phyloP scores from a whole-genome alignment of 2,113 vertebrate genomes.

The Prionailurus bengalensis region DNA sequence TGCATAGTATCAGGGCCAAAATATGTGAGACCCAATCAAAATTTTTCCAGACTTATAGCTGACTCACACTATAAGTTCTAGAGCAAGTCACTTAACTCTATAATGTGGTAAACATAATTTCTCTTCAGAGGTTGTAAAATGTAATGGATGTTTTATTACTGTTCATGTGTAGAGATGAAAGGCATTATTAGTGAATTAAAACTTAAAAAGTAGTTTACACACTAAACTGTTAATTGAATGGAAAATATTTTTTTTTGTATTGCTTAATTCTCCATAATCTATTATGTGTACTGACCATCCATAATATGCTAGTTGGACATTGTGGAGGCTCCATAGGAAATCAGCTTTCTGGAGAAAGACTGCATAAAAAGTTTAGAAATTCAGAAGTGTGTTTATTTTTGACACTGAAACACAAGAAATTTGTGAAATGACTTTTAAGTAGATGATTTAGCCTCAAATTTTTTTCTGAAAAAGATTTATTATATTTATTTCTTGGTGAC shows the following conservation, averaged over 20 bases:
- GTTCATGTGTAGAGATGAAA: slow-evolving; percentile 69
- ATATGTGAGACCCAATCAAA: not conserved
- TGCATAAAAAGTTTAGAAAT: slow-evolving; percentile 16
- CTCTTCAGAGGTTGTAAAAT: slow-evolving; percentile 48
- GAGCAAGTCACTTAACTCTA: slow-evolving; percentile 24
- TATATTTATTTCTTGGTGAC: slow-evolving; percentile 28
- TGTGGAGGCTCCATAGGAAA: not conserved
- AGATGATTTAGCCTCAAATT: slow-evolving; percentile 3
- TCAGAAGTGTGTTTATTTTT: slow-evolving; percentile 22
- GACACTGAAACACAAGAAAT: slow-evolving; percentile 39
- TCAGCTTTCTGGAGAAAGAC: not conserved
- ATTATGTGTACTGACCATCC: not conserved
- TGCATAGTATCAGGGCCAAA: slow-evolving; percentile 18
- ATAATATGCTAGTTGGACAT: not conserved
- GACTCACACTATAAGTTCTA: slow-evolving; percentile 32
- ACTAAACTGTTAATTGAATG: not conserved
- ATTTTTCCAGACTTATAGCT: slow-evolving; percentile 27
- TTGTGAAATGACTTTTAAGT: slow-evolving; percentile 31
- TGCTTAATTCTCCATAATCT: not conserved
- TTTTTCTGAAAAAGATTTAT: slow-evolving; percentile 18
- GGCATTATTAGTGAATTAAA: slow-evolving; percentile 47
- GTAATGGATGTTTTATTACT: slow-evolving; percentile 60
- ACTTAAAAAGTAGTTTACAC: slow-evolving; percentile 1
- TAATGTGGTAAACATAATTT: slow-evolving; percentile 34
- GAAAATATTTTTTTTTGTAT: not conserved